Base-by-base conservation (phyloP, 30 jellyfish, hydroid and myxozoan species). In the Phacellophora camtschatica region DNA sequence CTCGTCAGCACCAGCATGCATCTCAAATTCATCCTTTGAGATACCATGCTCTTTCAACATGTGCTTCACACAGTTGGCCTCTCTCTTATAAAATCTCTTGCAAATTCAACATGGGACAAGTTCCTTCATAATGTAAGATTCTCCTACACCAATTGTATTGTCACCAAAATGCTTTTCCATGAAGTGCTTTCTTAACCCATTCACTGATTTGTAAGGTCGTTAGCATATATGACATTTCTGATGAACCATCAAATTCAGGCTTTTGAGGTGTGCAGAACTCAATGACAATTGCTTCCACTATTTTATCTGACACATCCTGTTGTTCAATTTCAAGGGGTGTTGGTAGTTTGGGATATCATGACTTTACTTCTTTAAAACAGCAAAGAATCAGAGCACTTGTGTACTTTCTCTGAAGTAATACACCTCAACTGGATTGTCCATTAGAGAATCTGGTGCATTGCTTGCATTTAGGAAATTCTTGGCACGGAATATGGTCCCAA, bases 381-480 rank as follows among this genome's bases (percentile, higher is more conserved):
- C 58, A 29, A 63, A 63, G 57, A 29, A 63, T 32, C 33, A 63
- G 57, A 24, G 77, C 77, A 27, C 33, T 63, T 29, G 57, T 32
- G 36, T 63, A 63, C 57, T 63, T 63, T 63, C 77, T 27, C 30
- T 63, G 28, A 63, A 32, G 33, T 63, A 54, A 29, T 27, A 27
- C 77, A 63, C 77, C 20, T 29, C 57, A 63, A 9, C 77, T 27
- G 77, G 77, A 27, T 63, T 32, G 57, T 63, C 57, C 77, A 63
- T 63, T 63, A 56, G 77, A 32, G 77, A 63, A 63, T 63, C 77
- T 29, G 77, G 77, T 32, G 77, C 57, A 32, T 63, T 63, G 57
- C 57, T 32, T 27, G 77, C 77, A 63, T 63, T 29, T 9, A 63
- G 77, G 5, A 63, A 63, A 33, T 63, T 63, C 77, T 63, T 63